These are phyloP conservation scores for Antrozous pallidus DNA, from an alignment of 2,797 vertebrate genomes.

Conservation along the genomic window DNA sequence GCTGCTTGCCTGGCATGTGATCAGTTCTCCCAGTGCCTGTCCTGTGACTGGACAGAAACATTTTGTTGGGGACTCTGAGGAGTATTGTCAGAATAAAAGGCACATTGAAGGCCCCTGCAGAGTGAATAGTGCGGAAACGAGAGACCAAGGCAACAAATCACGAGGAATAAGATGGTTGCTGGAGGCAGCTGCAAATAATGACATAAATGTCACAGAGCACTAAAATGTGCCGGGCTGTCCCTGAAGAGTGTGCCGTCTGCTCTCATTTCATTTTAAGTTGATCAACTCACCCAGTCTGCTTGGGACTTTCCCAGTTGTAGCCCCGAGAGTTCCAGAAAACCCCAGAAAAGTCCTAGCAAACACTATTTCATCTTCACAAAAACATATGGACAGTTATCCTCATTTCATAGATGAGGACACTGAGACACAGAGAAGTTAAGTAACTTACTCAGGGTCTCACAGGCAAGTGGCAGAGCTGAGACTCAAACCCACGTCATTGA, in stretches of 20 bases:
- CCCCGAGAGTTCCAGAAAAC: neutral
- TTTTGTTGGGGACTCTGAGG: neutral
- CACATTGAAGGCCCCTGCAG: neutral
- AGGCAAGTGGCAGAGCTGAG: neutral
- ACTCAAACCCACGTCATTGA: neutral
- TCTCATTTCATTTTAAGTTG: neutral
- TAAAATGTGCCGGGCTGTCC: fast-evolving
- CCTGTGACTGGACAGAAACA: neutral
- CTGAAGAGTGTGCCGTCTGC: neutral
- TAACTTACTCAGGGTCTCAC: neutral
- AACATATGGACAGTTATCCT: neutral
- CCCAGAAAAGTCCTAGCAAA: neutral
- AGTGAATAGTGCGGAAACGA: neutral
- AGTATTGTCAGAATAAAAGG: neutral
- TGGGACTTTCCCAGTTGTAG: neutral
- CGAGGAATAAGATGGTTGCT: neutral
- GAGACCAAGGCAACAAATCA: neutral
- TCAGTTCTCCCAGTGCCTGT: neutral
- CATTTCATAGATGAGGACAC: neutral
- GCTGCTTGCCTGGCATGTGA: neutral
- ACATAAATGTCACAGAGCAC: fast-evolving
- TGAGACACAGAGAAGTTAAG: neutral
- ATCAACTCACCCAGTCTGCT: neutral
- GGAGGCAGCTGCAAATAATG: fast-evolving
- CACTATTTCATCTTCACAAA: neutral